phyloP scores from a whole-genome alignment of 2,797 vertebrate genomes.

The Microctenopoma stevenorrisi region DNA sequence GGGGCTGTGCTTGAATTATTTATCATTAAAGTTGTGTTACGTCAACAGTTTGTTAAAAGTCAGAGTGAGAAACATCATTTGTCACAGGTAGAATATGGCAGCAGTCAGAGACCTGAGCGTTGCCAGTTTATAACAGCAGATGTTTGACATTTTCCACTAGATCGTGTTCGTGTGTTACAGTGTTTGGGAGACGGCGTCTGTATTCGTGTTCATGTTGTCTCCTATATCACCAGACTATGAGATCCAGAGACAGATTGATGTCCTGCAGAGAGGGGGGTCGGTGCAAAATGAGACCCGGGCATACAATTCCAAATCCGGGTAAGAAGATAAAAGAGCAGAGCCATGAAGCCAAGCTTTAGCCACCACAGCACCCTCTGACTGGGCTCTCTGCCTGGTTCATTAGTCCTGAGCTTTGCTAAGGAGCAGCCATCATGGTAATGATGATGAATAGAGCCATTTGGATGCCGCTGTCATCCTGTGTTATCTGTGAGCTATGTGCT shows the following conservation, averaged over 20 bases:
- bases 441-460: constrained; percentile 76
- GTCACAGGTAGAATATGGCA: constrained; percentile 53
- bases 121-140: constrained; percentile 48
- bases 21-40: constrained; percentile 42
- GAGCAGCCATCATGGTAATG: constrained; percentile 61
- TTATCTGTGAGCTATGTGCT: constrained; percentile 59
- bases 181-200: constrained; percentile 25
- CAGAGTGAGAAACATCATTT: constrained; percentile 47
- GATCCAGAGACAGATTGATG: constrained; percentile 92
- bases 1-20: constrained; percentile 50
- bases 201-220: constrained; percentile 21
- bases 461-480: constrained; percentile 49
- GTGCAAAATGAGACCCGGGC: constrained; percentile 95
- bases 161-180: constrained; percentile 18
- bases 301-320: constrained; percentile 95
- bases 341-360: constrained; percentile 31
- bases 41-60: constrained; percentile 64
- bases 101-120: constrained; percentile 37
- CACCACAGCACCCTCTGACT: constrained; percentile 32
- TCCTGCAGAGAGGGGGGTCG: constrained; percentile 88
- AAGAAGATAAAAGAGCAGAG: constrained; percentile 69
- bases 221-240: constrained; percentile 88
- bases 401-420: constrained; percentile 54
- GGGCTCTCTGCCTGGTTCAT: constrained; percentile 61
- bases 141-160: constrained; percentile 60